These are phyloP conservation scores for Phoebastria nigripes DNA, from an alignment of 2,797 vertebrate species.

Conservation along the genomic window DNA sequence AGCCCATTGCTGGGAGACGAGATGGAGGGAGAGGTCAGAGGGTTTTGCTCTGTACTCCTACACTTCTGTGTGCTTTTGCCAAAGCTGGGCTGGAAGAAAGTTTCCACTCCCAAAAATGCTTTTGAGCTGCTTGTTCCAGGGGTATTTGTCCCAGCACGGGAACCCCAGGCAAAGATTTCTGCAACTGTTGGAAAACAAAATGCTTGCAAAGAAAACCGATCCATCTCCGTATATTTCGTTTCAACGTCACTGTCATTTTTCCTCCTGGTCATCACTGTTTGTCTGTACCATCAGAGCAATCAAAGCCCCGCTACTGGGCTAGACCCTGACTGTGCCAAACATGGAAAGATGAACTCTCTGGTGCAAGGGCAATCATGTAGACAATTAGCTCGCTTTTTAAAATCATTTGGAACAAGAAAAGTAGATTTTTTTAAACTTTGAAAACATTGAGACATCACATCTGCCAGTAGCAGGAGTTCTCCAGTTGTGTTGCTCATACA, in stretches of 20 bases:
- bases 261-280: neutral
- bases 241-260: neutral
- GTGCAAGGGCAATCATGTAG: neutral
- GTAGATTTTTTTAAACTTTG: neutral
- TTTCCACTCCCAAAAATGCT: neutral
- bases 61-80: neutral
- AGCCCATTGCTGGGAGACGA: neutral
- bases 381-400: neutral
- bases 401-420: neutral
- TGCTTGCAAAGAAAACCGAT: neutral
- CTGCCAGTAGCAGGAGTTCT: neutral
- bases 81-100: neutral
- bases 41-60: neutral
- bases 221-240: neutral
- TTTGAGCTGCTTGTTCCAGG: neutral
- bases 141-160: neutral
- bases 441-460: neutral
- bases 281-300: neutral
- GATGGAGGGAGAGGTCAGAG: neutral
- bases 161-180: neutral
- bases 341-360: neutral
- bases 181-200: neutral
- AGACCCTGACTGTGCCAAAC: neutral
- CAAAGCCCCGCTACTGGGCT: neutral
- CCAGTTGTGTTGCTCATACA: rapidly evolving